A percentile compares a stretch with the other conserved stretches of the same genome.
phyloP scores from a whole-genome alignment of 2,888 invertebrate genomes.

The Sinohyriopsis cumingii region DNA sequence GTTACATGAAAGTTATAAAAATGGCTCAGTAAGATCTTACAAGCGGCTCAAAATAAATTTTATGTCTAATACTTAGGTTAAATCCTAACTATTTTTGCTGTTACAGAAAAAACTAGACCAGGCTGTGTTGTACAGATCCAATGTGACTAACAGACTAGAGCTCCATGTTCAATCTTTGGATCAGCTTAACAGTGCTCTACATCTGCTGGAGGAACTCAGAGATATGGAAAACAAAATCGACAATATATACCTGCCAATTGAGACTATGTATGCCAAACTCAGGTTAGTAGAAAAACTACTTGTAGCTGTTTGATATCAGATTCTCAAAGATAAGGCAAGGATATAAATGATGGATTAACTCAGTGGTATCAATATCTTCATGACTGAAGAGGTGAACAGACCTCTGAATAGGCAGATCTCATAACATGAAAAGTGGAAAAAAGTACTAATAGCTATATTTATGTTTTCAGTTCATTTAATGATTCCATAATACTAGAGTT shows the following conservation, averaged over 20 bases:
- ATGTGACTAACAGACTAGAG: conserved; percentile 66
- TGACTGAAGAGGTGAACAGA: background rate
- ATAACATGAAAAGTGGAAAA: background rate
- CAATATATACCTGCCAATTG: conserved; percentile 70
- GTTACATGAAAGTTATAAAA: no score
- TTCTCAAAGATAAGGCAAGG: no score
- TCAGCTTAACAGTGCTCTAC: conserved; percentile 70
- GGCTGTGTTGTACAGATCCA: conserved; percentile 64
- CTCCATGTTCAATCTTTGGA: conserved; percentile 68
- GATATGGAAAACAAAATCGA: conserved; percentile 73
- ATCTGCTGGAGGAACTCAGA: conserved; percentile 69
- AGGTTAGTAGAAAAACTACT: conserved; percentile 36
- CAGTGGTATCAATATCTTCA: no score
- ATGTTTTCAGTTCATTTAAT: background rate
- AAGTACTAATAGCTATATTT: background rate
- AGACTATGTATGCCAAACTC: conserved; percentile 69
- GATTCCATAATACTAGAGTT: background rate
- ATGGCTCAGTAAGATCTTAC: no score
- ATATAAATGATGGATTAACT: no score
- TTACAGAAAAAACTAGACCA: conserved; percentile 68
- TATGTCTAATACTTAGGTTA: no score
- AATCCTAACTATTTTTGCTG: no score
- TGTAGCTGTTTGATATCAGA: background rate
- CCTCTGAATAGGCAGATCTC: background rate
- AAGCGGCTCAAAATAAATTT: no score